phyloP scores from a whole-genome alignment of 2,113 vertebrate genomes.

The Lophotis ruficrista region DNA sequence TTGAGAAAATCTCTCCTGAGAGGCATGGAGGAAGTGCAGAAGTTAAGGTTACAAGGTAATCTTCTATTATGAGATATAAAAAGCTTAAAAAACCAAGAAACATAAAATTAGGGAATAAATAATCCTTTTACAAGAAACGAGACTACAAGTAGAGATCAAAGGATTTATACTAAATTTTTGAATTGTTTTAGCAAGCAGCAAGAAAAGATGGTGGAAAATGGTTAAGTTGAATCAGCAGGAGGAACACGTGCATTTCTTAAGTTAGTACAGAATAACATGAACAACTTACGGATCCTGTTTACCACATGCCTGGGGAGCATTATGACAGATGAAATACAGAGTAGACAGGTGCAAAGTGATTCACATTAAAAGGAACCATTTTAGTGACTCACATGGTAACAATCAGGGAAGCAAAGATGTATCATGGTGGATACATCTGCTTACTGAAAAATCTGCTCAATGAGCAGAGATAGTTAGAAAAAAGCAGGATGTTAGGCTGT shows the following conservation, averaged over 20 bases:
- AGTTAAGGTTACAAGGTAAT: background rate
- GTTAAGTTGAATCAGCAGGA: background rate
- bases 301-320: background rate
- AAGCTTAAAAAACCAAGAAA: background rate
- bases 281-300: background rate
- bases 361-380: conserved; percentile 4
- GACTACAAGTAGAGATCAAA: background rate
- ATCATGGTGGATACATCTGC: background rate
- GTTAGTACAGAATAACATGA: background rate
- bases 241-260: background rate
- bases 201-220: background rate
- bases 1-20: background rate
- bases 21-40: background rate
- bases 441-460: background rate
- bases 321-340: background rate
- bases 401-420: background rate
- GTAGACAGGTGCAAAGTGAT: background rate
- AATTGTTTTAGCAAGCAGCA: background rate
- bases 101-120: background rate
- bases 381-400: background rate
- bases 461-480: background rate
- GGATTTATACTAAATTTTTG: background rate
- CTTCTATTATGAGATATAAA: background rate
- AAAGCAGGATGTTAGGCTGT: background rate
- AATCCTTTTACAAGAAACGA: background rate